Evolutionary conservation across 2,797 vertebrate species (phyloP).

Genomic region (Characodon lateralis): DNA sequence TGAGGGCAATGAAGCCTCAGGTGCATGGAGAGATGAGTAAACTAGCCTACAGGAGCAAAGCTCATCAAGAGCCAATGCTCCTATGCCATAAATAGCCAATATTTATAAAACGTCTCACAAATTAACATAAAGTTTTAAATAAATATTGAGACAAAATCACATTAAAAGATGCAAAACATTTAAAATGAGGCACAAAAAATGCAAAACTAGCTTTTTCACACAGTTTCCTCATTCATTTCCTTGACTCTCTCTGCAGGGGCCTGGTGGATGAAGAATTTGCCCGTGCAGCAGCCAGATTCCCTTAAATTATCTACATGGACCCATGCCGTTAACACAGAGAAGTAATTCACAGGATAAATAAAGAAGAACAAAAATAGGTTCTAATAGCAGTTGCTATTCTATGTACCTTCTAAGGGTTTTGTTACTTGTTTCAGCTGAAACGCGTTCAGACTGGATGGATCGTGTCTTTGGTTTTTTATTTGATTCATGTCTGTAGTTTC

Average conservation of each 20-base stretch:
- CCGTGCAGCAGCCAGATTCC: neutral
- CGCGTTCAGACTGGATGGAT: neutral
- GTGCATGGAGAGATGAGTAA: slow-evolving; percentile 16
- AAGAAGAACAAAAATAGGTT: neutral
- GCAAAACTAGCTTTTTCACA: too few relatives aligned
- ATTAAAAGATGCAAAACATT: neutral
- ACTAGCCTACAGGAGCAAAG: neutral
- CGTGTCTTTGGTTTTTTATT: neutral
- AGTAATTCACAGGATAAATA: neutral
- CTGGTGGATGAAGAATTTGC: neutral
- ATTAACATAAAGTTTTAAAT: neutral
- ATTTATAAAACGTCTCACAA: neutral
- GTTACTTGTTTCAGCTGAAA: neutral
- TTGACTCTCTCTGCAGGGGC: too few relatives aligned
- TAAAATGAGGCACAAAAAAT: neutral
- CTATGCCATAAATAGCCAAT: neutral
- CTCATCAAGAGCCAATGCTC: neutral
- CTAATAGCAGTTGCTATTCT: neutral
- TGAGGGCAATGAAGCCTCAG: slow-evolving; percentile 29
- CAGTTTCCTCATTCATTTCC: neutral
- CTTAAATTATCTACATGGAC: neutral
- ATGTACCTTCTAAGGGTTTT: neutral
- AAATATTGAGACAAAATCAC: too few relatives aligned
- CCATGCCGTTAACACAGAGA: neutral
- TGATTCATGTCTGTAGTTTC: neutral